Evolutionary conservation across 1,140 invertebrate genomes (phyloP).

Genomic region (Listronotus bonariensis): DNA sequence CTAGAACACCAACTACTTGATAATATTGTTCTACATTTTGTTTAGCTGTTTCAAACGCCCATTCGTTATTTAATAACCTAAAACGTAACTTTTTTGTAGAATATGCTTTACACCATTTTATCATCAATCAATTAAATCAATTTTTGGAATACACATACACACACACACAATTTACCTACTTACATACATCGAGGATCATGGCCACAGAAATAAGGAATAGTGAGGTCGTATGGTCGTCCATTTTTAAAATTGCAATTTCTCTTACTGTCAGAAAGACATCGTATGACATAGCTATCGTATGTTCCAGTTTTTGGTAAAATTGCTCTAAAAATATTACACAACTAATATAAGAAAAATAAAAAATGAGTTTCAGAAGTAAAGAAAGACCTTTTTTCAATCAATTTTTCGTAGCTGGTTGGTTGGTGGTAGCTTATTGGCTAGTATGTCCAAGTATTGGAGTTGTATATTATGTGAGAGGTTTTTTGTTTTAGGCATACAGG

Average conservation of each 20-base stretch:
- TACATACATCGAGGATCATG: slow-evolving; percentile 65
- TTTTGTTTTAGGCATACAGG: too few relatives aligned
- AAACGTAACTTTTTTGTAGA: too few relatives aligned
- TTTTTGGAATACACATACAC: neutral
- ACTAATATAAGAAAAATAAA: too few relatives aligned
- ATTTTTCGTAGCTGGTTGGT: too few relatives aligned
- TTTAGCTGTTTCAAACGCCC: slow-evolving; percentile 67
- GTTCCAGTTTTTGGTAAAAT: slow-evolving; percentile 15
- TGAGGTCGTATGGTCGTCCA: slow-evolving; percentile 51
- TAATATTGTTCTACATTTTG: slow-evolving; percentile 68
- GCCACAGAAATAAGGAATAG: slow-evolving; percentile 71
- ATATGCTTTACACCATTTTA: neutral
- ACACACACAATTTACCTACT: too few relatives aligned
- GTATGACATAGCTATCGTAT: slow-evolving; percentile 13
- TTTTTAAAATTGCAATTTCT: slow-evolving; percentile 22
- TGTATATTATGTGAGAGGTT: too few relatives aligned
- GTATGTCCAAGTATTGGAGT: too few relatives aligned
- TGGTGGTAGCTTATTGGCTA: too few relatives aligned
- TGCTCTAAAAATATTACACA: slow-evolving; percentile 16
- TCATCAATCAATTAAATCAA: neutral
- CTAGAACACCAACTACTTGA: slow-evolving; percentile 68
- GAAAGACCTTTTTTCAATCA: too few relatives aligned
- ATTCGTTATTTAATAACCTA: slow-evolving; percentile 65
- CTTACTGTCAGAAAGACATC: slow-evolving; percentile 1
- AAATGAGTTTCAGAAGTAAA: too few relatives aligned